Base-by-base conservation (phyloP, 2,113 vertebrate genomes). In the Columbina picui region DNA sequence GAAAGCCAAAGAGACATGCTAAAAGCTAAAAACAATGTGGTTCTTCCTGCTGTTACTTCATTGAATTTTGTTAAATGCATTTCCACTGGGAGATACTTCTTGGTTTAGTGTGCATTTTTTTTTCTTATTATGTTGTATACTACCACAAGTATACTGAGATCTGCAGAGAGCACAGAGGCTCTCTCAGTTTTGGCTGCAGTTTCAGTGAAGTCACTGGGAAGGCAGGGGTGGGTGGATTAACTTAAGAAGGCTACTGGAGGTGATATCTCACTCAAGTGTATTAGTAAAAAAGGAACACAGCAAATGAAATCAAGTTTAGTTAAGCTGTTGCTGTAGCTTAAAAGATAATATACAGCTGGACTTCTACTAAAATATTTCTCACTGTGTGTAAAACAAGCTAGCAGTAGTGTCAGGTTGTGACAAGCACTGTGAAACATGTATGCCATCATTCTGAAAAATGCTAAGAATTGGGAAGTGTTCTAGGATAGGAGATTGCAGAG, bases 1-100 rank as follows among this genome's bases (percentile, higher is more conserved):
- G 98, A 98, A 99, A 98, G 98, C 90, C 97, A 75, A 99, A 99
- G 96, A 99, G 99, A 90, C 99, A 99, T 92, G 21, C 97, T 57
- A 98, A 98, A 99, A 99, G 97, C 98, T 99, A 52, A 93, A 96
- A 89, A 61, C 43, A 17, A 8, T 3, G 3, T 2, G 1, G 11
- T 43, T 80, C 34, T 84, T 67, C 10, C 26, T 34, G 9, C 19
- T 93, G 88, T 79, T 97, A 87, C 56, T 84, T 75, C 36, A 67
- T 87, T 94, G 73, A 69, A 6, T 73, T 96, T 90, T 80, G 67
- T 78, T 63, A 84, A 92, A 88, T 76, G 26, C 18, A 43, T 81
- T 94, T 64, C 43, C 17, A 59, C 4, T 77, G 55, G 18, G 25
- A 80, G 22, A 74, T 64, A 26, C 3, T 65, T 65, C 17, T 34